These are phyloP conservation scores for Spodoptera picta DNA, from an alignment of 2,888 invertebrate species.

Conservation along the genomic window DNA sequence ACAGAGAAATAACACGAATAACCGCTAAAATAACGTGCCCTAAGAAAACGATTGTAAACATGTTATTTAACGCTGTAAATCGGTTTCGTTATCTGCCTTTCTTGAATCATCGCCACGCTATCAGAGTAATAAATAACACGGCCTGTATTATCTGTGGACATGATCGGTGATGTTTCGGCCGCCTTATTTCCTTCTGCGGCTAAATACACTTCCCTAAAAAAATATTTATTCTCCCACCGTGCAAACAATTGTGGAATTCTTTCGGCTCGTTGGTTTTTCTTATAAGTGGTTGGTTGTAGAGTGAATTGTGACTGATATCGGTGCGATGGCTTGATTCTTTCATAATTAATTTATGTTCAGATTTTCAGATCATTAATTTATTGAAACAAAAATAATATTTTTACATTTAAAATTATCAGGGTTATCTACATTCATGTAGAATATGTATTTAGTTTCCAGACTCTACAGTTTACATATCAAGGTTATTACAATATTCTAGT, in stretches of 20 bases:
- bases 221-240: constrained; percentile 71
- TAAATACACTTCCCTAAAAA: constrained; percentile 80
- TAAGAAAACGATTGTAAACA: constrained; percentile 74
- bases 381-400: too few species aligned
- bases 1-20: constrained; percentile 28
- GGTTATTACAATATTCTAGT: too few species aligned
- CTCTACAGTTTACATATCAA: too few species aligned
- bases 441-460: too few species aligned
- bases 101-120: constrained; percentile 85
- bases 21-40: constrained; percentile 32
- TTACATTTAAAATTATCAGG: too few species aligned
- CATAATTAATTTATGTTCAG: constrained; percentile 3
- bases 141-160: constrained; percentile 78
- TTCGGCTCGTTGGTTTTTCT: constrained; percentile 66
- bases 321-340: constrained; percentile 30
- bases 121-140: constrained; percentile 80
- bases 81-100: constrained; percentile 78
- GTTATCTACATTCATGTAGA: too few species aligned
- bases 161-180: constrained; percentile 81
- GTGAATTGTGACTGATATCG: constrained; percentile 43
- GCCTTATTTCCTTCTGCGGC: constrained; percentile 79
- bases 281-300: constrained; percentile 59
- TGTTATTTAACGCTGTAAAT: constrained; percentile 79
- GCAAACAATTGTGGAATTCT: constrained; percentile 66
- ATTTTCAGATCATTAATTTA: too few species aligned